phyloP scores from a whole-genome alignment of 2,113 vertebrate genomes.

The Apodemus speciosus region DNA sequence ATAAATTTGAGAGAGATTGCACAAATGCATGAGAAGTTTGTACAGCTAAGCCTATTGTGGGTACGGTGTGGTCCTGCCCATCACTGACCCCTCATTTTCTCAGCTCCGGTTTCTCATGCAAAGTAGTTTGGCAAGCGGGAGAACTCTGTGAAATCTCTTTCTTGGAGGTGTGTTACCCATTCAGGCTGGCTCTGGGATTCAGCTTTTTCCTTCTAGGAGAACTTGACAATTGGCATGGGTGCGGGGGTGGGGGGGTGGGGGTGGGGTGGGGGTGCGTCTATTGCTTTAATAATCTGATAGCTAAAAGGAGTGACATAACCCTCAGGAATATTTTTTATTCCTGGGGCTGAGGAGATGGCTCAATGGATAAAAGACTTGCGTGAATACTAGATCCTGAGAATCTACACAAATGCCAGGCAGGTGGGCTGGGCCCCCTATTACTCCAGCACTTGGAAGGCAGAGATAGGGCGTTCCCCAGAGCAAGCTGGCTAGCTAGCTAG shows the following conservation, averaged over 20 bases:
- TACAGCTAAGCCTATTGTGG: background rate
- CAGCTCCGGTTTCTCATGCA: background rate
- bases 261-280: fast-evolving
- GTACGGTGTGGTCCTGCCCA: background rate
- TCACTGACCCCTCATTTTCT: background rate
- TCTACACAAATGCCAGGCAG: background rate
- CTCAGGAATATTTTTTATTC: background rate
- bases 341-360: background rate
- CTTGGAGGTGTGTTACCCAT: background rate
- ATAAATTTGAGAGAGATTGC: background rate
- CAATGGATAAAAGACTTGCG: background rate
- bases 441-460: background rate
- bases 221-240: background rate
- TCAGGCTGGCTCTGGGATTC: background rate
- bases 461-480: background rate
- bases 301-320: too few species aligned
- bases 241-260: background rate
- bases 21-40: background rate
- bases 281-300: background rate
- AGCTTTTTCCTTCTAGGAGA: background rate
- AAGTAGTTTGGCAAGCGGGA: background rate
- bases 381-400: background rate
- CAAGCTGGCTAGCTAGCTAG: background rate
- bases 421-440: background rate
- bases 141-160: background rate